phyloP scores from a whole-genome alignment of 2,888 invertebrate genomes.

The Spialia ferax region DNA sequence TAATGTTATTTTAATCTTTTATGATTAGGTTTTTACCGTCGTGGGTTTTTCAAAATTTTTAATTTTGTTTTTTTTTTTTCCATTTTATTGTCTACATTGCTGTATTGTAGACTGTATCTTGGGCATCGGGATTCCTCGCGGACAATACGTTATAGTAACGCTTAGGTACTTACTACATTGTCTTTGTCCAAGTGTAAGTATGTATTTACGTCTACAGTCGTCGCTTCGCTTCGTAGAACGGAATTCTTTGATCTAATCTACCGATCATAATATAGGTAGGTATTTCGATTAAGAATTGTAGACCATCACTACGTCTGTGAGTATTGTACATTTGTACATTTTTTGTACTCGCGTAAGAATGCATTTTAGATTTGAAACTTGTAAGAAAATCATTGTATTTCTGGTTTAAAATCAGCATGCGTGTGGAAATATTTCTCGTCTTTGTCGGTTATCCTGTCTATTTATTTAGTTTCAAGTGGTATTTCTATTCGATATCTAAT shows the following conservation, averaged over 20 bases:
- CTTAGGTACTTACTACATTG: slow-evolving; percentile 29
- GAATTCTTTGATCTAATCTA: slow-evolving; percentile 29
- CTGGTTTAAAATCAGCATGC: no score
- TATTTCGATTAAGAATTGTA: background rate
- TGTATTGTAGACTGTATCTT: slow-evolving; percentile 18
- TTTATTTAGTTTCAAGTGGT: no score
- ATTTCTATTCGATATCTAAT: background rate
- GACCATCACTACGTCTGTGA: background rate
- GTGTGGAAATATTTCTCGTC: no score
- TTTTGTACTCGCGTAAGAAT: no score
- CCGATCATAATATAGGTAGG: no score
- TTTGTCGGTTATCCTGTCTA: no score
- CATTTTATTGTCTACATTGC: slow-evolving; percentile 22
- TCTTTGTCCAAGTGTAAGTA: slow-evolving; percentile 26
- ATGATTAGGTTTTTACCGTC: no score
- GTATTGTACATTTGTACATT: background rate
- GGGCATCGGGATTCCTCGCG: slow-evolving; percentile 25
- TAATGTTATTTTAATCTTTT: no score
- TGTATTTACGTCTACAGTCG: slow-evolving; percentile 21
- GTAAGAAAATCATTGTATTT: no score
- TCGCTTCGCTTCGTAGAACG: slow-evolving; percentile 19
- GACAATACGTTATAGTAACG: slow-evolving; percentile 35
- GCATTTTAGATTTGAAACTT: no score
- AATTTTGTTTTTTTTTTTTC: no score
- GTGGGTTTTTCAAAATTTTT: no score